Percentiles rank a stretch among this genome's conserved stretches.
Evolutionary conservation across 1,140 invertebrate species (phyloP).

Genomic region (Atta colombica): DNA sequence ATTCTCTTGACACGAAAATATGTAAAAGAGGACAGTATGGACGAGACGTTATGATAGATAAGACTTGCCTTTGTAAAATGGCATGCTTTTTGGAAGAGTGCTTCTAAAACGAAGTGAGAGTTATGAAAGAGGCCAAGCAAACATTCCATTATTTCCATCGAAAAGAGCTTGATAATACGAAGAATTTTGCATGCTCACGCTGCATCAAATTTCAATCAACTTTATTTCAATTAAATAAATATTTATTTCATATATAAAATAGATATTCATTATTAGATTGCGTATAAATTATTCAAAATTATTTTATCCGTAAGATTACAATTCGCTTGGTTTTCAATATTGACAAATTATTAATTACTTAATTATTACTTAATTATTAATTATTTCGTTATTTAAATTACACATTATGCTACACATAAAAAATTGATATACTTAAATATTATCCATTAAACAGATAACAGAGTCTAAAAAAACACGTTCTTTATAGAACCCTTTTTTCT

Average conservation of each 20-base stretch:
- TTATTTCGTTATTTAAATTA: not conserved
- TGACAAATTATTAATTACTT: not conserved
- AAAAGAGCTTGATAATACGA: not conserved
- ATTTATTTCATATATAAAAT: not conserved
- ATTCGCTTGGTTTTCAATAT: not conserved
- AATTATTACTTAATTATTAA: not conserved
- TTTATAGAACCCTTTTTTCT: not conserved
- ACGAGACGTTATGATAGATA: conserved; percentile 28
- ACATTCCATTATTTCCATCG: conserved; percentile 20
- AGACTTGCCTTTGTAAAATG: conserved; percentile 23
- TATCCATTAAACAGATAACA: not conserved
- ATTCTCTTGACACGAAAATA: conserved; percentile 27
- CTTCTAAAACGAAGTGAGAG: conserved; percentile 12
- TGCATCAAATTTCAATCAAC: not conserved
- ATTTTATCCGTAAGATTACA: too few species aligned
- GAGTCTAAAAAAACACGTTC: not conserved
- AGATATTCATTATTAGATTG: not conserved
- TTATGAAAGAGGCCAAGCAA: conserved; percentile 16
- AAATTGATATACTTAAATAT: not conserved
- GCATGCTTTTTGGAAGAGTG: conserved; percentile 10
- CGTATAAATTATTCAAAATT: too few species aligned
- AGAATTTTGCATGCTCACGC: not conserved
- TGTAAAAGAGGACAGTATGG: not conserved
- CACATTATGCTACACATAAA: not conserved
- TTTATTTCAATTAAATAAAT: not conserved